Evolutionary conservation across 2,113 vertebrate species (phyloP).

Genomic region (Cariama cristata): DNA sequence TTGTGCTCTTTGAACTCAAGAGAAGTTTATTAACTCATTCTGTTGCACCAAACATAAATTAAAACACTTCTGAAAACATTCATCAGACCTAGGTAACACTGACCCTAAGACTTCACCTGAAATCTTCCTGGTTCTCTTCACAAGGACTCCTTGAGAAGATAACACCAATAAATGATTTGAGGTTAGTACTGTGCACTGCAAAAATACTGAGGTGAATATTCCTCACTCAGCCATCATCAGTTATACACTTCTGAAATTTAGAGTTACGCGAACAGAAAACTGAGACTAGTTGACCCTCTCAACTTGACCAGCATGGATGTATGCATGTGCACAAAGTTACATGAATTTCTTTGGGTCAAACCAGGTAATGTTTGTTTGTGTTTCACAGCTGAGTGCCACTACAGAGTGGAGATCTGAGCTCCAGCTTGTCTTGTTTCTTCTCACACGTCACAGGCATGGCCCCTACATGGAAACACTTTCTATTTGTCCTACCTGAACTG

Average conservation of each 20-base stretch:
- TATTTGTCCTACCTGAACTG: neutral
- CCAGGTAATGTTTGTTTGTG: neutral
- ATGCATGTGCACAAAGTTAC: neutral
- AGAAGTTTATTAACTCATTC: neutral
- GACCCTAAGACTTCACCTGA: neutral
- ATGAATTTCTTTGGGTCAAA: neutral
- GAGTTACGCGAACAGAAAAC: neutral
- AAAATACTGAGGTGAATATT: neutral
- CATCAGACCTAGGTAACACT: neutral
- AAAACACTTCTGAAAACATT: neutral
- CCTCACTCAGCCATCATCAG: neutral
- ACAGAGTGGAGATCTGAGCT: neutral
- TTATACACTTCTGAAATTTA: neutral
- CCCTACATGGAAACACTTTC: neutral
- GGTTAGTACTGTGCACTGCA: neutral
- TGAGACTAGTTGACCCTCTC: neutral
- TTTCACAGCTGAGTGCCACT: neutral
- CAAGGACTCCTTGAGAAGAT: neutral
- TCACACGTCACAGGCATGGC: neutral
- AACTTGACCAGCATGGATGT: neutral
- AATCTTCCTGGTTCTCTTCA: neutral
- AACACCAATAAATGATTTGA: neutral
- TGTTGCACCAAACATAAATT: neutral
- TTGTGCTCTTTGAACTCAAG: neutral
- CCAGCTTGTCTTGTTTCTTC: neutral